A percentile compares a stretch with the other conserved stretches of the same genome.
Conservation (phyloP, 2,888 invertebrate genomes). For the Melinaea marsaeus region DNA sequence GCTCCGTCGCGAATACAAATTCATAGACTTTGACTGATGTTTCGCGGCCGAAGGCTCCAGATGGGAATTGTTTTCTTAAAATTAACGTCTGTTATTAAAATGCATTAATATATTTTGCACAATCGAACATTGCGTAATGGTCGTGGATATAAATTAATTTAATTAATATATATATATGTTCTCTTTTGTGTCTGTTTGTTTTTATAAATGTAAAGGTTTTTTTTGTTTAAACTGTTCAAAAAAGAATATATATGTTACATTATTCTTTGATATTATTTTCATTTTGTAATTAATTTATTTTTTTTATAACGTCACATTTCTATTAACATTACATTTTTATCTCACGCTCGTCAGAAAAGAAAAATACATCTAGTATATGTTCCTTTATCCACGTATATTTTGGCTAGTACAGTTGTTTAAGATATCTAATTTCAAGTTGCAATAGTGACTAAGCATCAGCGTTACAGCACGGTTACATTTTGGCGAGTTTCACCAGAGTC, state of each 20-base stretch:
- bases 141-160: background rate
- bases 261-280: no score
- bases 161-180: background rate
- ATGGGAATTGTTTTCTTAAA: conserved; percentile 16
- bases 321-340: no score
- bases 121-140: background rate
- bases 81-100: background rate
- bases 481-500: conserved; percentile 23
- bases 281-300: no score
- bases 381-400: background rate
- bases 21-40: conserved; percentile 41
- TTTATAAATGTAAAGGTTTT: no score
- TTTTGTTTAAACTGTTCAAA: no score
- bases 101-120: background rate
- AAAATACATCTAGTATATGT: no score
- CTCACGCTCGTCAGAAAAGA: no score
- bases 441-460: conserved; percentile 16
- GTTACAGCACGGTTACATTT: conserved; percentile 15
- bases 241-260: no score
- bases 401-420: background rate
- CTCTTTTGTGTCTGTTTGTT: background rate
- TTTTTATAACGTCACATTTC: no score
- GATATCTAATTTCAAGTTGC: conserved; percentile 10
- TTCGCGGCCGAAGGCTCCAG: conserved; percentile 15
- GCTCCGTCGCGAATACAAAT: conserved; percentile 31